These are phyloP conservation scores for Scaptomyza montana DNA, from an alignment of 1,140 invertebrate species.

Conservation along the genomic window DNA sequence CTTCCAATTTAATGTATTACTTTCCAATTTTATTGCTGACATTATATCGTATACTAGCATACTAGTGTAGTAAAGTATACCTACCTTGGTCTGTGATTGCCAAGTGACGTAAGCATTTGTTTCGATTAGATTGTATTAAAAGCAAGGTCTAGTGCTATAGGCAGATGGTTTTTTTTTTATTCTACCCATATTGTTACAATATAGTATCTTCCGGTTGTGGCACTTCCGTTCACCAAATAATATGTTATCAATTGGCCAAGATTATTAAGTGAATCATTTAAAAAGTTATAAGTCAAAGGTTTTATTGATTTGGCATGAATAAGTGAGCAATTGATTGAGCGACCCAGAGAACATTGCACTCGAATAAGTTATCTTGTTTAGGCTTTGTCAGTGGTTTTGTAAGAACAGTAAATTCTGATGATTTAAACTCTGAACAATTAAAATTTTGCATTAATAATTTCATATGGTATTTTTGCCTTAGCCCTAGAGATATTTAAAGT, in stretches of 20 bases:
- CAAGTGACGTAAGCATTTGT: constrained; percentile 32
- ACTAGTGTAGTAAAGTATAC: neutral
- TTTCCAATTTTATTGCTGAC: constrained; percentile 49
- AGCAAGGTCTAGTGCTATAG: neutral
- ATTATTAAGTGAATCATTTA: constrained; percentile 56
- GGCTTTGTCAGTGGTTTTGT: no score
- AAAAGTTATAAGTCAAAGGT: constrained; percentile 69
- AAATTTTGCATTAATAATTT: no score
- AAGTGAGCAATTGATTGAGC: constrained; percentile 19
- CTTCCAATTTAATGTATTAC: constrained; percentile 52
- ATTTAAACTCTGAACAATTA: no score
- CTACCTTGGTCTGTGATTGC: constrained; percentile 4
- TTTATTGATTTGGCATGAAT: constrained; percentile 49
- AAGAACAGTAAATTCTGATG: no score
- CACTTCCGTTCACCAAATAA: constrained; percentile 53
- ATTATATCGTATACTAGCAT: constrained; percentile 8
- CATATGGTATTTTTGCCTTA: neutral
- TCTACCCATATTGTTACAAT: neutral
- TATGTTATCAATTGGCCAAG: constrained; percentile 36
- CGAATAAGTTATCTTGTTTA: constrained; percentile 35
- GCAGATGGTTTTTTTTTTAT: no score
- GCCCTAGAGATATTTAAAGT: neutral
- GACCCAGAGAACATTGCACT: constrained; percentile 8
- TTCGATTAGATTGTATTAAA: constrained; percentile 35
- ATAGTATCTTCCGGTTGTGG: constrained; percentile 40